Conservation (phyloP, 1,140 invertebrate genomes). For the Cotesia glomerata region DNA sequence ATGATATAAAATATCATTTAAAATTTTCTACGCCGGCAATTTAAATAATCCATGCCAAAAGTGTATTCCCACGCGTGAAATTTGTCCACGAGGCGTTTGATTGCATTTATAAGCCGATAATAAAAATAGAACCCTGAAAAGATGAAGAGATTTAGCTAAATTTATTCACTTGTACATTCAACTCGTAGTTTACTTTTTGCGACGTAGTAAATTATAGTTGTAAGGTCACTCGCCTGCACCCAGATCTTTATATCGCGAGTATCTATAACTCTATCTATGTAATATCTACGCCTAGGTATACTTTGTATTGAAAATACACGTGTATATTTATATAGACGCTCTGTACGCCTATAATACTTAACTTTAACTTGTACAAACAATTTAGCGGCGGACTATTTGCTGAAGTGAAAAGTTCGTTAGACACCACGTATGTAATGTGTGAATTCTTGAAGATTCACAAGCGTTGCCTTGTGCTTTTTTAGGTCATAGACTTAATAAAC, state of each 20-base stretch:
- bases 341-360: too few species aligned
- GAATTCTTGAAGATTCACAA: too few species aligned
- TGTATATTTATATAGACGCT: too few species aligned
- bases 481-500: too few species aligned
- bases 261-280: conserved; percentile 10
- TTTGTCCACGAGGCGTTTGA: neutral
- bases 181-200: conserved; percentile 20
- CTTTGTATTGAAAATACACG: neutral
- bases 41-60: conserved; percentile 1
- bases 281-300: neutral
- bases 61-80: neutral
- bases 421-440: too few species aligned
- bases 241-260: neutral
- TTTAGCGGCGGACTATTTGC: too few species aligned
- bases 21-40: neutral
- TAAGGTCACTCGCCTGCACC: conserved; percentile 24
- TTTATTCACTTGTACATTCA: conserved; percentile 7
- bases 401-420: too few species aligned
- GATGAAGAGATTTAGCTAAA: neutral
- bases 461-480: too few species aligned
- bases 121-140: neutral
- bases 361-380: too few species aligned
- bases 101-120: conserved; percentile 3
- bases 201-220: conserved; percentile 15
- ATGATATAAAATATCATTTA: too few species aligned